Evolutionary conservation across 2,888 invertebrate species (phyloP), one percentile per base, ranked within the genome.

Genomic region (Lepidocyrtoides sp.): DNA sequence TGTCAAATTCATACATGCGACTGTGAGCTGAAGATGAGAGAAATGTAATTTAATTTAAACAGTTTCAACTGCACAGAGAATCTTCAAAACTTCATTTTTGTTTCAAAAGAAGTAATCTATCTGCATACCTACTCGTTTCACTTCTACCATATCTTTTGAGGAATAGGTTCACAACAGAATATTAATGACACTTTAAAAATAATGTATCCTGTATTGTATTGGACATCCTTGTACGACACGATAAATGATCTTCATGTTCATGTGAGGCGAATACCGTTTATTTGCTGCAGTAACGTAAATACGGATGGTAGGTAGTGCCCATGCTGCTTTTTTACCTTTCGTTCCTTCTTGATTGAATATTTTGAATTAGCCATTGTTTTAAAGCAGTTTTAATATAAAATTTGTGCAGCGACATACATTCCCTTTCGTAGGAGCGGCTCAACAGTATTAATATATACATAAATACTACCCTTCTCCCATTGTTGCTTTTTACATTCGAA

Each of bases 141-240:
- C 12, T n/a, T n/a, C 29, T 12, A 20, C 44, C 3, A 23, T 75
- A 75, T 75, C 44, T 75, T 75, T 75, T 75, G 48, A 75, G 72
- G 72, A 75, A 75, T 44, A 75, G 32, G 54, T 17, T 17, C 29
- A 8, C 23, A 8, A 14, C 17, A 79, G 54, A 26, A 79, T 79
- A 26, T 79, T 79, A 79, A 51, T 79, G 79, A 79, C 79, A 79
- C 17, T 48, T 77, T 54, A 77, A 41, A 41, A 41, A 4, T 41
- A 79, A 79, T 29, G 17, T 54, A 51, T 54, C 79, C 79, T 57
- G 29, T 32, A 69, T 36, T 41, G 32, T 60, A 41, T 41, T 41
- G 4, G 5, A 41, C 8, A 60, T 23, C 60, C 23, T 57, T 10
- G 8, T 60, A 23, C 60, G 26, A 29, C 3, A 66, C n/a, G 14